A percentile compares a stretch with the other conserved stretches of the same genome.
These are phyloP conservation scores for Hepsetus odoe DNA, from an alignment of 2,113 vertebrate species.

Conservation along the genomic window DNA sequence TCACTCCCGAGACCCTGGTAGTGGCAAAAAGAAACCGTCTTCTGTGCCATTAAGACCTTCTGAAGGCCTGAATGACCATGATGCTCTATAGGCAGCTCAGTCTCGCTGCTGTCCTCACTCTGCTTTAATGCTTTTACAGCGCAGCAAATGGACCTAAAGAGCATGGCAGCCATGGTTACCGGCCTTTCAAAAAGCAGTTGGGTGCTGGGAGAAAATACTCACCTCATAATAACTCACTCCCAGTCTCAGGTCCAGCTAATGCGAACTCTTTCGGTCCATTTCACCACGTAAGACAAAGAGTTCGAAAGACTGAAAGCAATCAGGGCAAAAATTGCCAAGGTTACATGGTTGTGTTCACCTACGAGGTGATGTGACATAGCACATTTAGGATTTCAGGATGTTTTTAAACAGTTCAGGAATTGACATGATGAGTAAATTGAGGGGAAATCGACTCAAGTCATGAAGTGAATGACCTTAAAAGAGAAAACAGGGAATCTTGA, in stretches of 20 bases:
- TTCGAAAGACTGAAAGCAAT: constrained; percentile 12
- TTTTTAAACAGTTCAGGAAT: neutral
- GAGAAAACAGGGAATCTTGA: too few relatives aligned
- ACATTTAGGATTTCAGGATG: neutral
- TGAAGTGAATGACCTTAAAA: neutral
- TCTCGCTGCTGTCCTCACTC: constrained; percentile 28
- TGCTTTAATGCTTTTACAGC: constrained; percentile 45
- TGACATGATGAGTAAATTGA: neutral
- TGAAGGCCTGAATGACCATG: constrained; percentile 44
- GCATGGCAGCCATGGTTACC: constrained; percentile 20
- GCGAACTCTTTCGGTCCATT: constrained; percentile 29
- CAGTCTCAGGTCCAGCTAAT: constrained; percentile 1
- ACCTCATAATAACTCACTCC: constrained; percentile 25
- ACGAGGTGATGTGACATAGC: neutral
- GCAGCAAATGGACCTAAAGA: constrained; percentile 38
- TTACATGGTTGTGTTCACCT: neutral
- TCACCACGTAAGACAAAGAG: constrained; percentile 30
- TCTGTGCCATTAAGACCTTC: constrained; percentile 38
- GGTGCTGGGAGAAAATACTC: constrained; percentile 35
- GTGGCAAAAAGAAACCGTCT: constrained; percentile 36
- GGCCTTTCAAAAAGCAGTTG: constrained; percentile 15
- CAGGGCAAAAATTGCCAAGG: neutral
- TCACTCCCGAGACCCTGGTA: neutral
- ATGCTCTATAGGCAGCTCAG: constrained; percentile 49
- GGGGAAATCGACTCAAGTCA: neutral